These are phyloP conservation scores for Myotis myotis DNA, from an alignment of 2,797 vertebrate species.

Conservation along the genomic window DNA sequence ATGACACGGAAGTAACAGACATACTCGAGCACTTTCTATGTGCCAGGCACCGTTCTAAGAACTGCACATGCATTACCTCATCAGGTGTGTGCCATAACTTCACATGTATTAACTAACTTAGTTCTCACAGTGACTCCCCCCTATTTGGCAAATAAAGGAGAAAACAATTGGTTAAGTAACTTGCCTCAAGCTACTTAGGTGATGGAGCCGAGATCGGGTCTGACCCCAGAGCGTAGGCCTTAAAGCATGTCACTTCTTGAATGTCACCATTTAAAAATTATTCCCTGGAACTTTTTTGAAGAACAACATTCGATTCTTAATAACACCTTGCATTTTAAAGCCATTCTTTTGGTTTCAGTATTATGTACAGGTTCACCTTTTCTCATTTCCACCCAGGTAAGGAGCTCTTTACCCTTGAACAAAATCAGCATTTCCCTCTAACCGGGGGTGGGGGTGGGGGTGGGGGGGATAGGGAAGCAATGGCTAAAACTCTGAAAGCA, in stretches of 20 bases:
- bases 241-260: neutral
- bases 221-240: neutral
- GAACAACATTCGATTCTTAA: neutral
- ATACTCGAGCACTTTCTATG: neutral
- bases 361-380: neutral
- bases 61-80: neutral
- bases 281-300: neutral
- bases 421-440: slow-evolving; percentile 19
- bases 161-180: neutral
- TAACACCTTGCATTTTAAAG: neutral
- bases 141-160: neutral
- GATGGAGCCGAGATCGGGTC: neutral
- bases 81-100: neutral
- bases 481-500: neutral
- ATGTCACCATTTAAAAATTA: neutral
- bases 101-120: neutral
- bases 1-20: neutral
- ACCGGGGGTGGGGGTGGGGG: neutral
- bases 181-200: neutral
- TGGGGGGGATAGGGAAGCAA: accelerated
- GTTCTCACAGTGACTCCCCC: neutral
- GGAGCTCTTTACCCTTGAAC: neutral
- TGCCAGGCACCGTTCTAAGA: neutral
- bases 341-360: neutral
- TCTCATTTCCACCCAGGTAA: neutral